These are phyloP conservation scores for Sciurus vulgaris DNA, from an alignment of 2,797 vertebrate species.

Conservation along the genomic window DNA sequence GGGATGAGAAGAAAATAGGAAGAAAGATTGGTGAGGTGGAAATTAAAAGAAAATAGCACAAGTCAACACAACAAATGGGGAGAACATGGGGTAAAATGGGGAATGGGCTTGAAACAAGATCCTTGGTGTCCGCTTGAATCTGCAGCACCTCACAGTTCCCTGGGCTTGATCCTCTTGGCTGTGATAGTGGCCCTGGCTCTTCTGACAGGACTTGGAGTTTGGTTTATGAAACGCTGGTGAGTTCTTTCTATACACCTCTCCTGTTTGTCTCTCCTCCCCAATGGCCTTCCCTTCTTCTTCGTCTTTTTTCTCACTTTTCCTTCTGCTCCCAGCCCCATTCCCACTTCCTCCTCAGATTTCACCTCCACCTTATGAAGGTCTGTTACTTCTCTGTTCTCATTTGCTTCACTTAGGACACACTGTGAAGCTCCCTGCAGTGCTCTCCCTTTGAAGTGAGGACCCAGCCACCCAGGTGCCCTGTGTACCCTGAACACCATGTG, in stretches of 20 bases:
- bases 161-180: background rate
- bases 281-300: background rate
- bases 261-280: background rate
- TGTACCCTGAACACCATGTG: accelerated
- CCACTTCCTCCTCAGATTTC: too few species aligned
- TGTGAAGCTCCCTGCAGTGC: accelerated
- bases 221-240: background rate
- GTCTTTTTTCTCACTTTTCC: background rate
- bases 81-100: accelerated
- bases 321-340: too few species aligned
- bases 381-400: background rate
- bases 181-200: background rate
- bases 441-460: background rate
- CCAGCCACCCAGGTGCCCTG: background rate
- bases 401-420: background rate
- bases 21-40: background rate
- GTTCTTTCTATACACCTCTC: background rate
- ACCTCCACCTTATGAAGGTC: too few species aligned
- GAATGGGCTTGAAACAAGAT: background rate
- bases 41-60: background rate
- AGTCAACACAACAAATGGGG: accelerated
- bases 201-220: background rate
- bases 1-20: background rate
- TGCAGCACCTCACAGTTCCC: accelerated
- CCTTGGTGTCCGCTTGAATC: background rate